Evolutionary conservation across 2,888 invertebrate species (phyloP), one percentile per base, ranked within the genome.

Genomic region (Scaptomyza polygonia): DNA sequence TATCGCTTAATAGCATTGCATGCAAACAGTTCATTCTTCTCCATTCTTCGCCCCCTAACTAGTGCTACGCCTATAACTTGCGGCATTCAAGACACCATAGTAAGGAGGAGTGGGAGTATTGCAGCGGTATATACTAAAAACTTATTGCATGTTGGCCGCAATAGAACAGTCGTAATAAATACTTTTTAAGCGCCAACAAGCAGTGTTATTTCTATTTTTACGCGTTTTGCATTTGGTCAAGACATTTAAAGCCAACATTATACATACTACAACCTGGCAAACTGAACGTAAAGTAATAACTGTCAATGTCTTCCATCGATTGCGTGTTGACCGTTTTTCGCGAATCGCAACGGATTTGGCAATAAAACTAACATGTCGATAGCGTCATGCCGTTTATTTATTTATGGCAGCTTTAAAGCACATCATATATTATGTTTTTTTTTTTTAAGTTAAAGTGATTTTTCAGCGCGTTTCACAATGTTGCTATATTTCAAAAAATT

Each of bases 321-420:
- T 65, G 80, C 77, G 77, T 69, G 78, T 59, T 70, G 47, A 25
- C 11, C 52, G 52, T 69, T 69, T 48, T 34, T 42, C 32, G 43
- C 16, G 5, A 5, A 5, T 53, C 32, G 40, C 51, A 45, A 47
- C 27, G 14, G 76, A 56, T 63, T 58, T 16, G 42, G 73, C 56
- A 47, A 77, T 72, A 77, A 83, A 83, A 77, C 64, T 56, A 62
- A 66, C 63, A 66, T 72, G 52, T 69, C 73, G 58, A 67, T 61
- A 55, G 49, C 57, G 61, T 55, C 27, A 44, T 51, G 47, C 49
- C 72, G 57, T 43, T 21, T 43, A 25, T 59, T 76, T 76, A 76
- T 76, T 76, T 76, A 79, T 79, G 67, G 56, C 67, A 67, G 30
- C 54, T 48, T 27, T 42, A 29, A 43, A 61, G 49, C 59, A 77